A percentile compares a stretch with the other conserved stretches of the same genome.
Evolutionary conservation across 2,113 vertebrate genomes (phyloP).

Genomic region (Mastomys natalensis): DNA sequence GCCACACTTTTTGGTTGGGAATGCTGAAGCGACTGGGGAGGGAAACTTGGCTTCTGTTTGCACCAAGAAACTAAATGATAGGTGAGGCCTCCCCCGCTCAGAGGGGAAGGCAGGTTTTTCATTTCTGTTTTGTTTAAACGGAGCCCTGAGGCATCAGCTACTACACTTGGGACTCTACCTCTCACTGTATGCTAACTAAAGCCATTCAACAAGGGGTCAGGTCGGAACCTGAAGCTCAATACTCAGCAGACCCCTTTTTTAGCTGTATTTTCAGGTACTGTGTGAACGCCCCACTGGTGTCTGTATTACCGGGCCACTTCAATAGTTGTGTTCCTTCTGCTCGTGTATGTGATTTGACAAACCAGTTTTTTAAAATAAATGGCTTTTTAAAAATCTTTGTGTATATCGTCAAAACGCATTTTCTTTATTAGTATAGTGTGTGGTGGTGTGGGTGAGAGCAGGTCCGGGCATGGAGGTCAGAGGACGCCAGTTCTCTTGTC

Average conservation of each 20-base stretch:
- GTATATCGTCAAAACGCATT: constrained; percentile 37
- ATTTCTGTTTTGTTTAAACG: constrained; percentile 80
- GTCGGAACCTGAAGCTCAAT: constrained; percentile 75
- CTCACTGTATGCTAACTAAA: constrained; percentile 85
- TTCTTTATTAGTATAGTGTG: neutral
- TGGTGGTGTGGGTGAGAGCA: neutral
- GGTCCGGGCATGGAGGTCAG: too few relatives aligned
- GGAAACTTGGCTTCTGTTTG: constrained; percentile 87
- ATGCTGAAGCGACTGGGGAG: constrained; percentile 81
- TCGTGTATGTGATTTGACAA: constrained; percentile 90
- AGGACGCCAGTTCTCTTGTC: neutral
- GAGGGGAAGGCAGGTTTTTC: constrained; percentile 82
- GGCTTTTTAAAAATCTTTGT: constrained; percentile 88
- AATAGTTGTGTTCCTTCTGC: constrained; percentile 88
- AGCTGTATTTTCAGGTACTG: constrained; percentile 89
- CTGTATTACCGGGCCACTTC: constrained; percentile 85
- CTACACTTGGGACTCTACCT: constrained; percentile 87
- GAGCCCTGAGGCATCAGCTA: constrained; percentile 87
- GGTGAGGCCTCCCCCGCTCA: constrained; percentile 86
- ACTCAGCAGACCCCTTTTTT: constrained; percentile 88
- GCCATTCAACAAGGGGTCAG: constrained; percentile 84
- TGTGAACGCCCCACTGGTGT: constrained; percentile 85
- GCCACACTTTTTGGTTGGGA: constrained; percentile 76
- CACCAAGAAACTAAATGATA: constrained; percentile 81
- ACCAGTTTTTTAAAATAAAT: constrained; percentile 91